Base-by-base conservation (phyloP, 2,113 vertebrate genomes). In the Lamprologus lemairii region DNA sequence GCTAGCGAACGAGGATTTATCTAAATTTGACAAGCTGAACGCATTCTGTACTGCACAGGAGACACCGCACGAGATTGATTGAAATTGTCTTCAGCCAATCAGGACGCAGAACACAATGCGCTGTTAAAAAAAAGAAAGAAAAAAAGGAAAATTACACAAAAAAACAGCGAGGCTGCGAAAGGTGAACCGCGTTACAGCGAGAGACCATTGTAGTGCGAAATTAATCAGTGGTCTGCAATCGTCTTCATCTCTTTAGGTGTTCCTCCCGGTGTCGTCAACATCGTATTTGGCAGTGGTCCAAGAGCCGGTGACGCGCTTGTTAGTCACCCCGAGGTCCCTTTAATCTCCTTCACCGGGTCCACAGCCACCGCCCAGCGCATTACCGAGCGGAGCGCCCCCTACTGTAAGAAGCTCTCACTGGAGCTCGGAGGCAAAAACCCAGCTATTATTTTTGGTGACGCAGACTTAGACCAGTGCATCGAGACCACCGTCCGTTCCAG, bases 371-470 rank as follows among this genome's bases (percentile, higher is more conserved):
- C 98, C 0, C 96, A 96, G 90, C 89, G 90, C 5, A 99, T 99
- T 95, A 97, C 47, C 0, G 96, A 97, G 93, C 96, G 95, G 5
- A 97, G 97, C 2, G 98, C 98, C 37, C 97, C 97, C 0, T 95
- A 97, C 90, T 99, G 97, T 91, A 99, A 99, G 94, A 98, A 97
- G 58, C 97, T 99, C n/a, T 99, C 98, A 0, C 83, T 99, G 92
- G 99, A 99, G 90, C 96, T 99, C 26, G 98, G 98, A 3, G 98
- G 98, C 31, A 99, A 99, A 94, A 99, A 99, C 86, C 98, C 99
- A 0, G 98, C 99, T 0, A 93, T 99, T 9, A 7, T 99, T 78
- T 99, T 99, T 7, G 96, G 98, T 1, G 99, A 99, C 10, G 98
- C 98, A 0, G 95, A 99, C 93, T 89, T 99, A 92, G 96, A 96